Evolutionary conservation across 2,113 vertebrate species (phyloP), one percentile per base, ranked within the genome.

Genomic region (Natator depressus): DNA sequence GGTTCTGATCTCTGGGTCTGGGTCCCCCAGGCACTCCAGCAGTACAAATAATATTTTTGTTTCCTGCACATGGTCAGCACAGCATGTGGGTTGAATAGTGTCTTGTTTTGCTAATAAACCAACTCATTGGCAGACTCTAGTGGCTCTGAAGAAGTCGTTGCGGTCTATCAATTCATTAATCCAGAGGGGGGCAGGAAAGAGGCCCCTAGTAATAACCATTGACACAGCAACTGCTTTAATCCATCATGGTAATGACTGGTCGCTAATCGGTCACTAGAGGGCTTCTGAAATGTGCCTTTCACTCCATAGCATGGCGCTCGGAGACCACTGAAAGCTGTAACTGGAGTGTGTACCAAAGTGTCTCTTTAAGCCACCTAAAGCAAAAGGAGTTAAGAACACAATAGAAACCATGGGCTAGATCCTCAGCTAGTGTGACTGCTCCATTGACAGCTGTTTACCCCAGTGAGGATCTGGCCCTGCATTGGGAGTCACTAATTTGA

Each of bases 131-230:
- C 69, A 49, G 51, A 25, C 80, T 82, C 93, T 8, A 0, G 50
- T 79, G 24, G 89, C 84, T 75, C 72, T 4, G 1, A 79, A 85
- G 82, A 96, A 46, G 80, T 85, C 20, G 1, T 20, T 3, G 1
- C 2, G 57, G 42, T 7, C 80, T 69, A 85, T 94, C 87, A 2
- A 94, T 96, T 97, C 95, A 96, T 97, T 97, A 97, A 96, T 94
- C 89, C 95, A 80, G 91, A 84, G 91, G 79, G 96, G 24, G 97
- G 90, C 69, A 96, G 25, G 97, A 95, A 91, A 93, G 89, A 80
- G 38, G 57, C 92, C 92, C 90, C 89, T 3, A 35, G 95, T 97
- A 97, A 97, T 94, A 91, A 87, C 93, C 97, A 95, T 95, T 95
- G 95, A 96, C 94, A 93, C 91, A 31, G 95, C 94, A 97, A 96